Evolutionary conservation across 2,113 vertebrate genomes (phyloP), one percentile per base, ranked within the genome.

Genomic region (Nibea coibor): DNA sequence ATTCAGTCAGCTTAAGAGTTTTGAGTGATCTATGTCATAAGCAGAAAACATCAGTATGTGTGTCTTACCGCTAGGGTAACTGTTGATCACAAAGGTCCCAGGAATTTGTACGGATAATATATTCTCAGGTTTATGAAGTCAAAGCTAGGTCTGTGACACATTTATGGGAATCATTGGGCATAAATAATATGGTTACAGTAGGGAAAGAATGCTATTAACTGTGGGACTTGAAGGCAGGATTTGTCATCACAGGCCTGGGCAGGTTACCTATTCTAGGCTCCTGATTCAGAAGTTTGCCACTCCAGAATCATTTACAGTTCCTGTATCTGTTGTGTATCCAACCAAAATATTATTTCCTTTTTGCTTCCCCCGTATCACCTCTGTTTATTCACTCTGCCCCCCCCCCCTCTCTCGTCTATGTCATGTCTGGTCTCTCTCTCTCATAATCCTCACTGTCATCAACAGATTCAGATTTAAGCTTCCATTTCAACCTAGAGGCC

Each of bases 371-470:
- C 35, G n/a, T 4, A 19, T 54, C 35, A 19, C 7, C 66, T 9
- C 31, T 50, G 15, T 66, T 79, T 56, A 61, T 56, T 92, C 88
- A 24, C 7, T 50, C 61, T 58, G 10, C 19, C 59, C n/a, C 20
- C 26, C 54, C 42, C 16, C 26, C 14, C 47, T 57, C 43, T 35
- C 61, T 57, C 31, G 47, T 15, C n/a, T n/a, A 57, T 2, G 1
- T 56, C 28, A 62, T 58, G 45, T 61, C 71, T 72, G 24, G 10
- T 76, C 58, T 72, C 51, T 39, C 35, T 26, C 62, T 73, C 53
- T 47, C 57, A 69, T 80, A 81, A 91, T 86, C 73, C 75, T 75
- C 7, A 5, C 73, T 80, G 77, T 83, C 81, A 87, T 83, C 85
- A 54, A 45, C 76, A 78, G 39, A 89, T 85, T 83, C 66, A 42